Percentiles rank a stretch among this genome's conserved stretches.
Evolutionary conservation across 1,140 invertebrate genomes (phyloP).

Genomic region (Heliconius himera): DNA sequence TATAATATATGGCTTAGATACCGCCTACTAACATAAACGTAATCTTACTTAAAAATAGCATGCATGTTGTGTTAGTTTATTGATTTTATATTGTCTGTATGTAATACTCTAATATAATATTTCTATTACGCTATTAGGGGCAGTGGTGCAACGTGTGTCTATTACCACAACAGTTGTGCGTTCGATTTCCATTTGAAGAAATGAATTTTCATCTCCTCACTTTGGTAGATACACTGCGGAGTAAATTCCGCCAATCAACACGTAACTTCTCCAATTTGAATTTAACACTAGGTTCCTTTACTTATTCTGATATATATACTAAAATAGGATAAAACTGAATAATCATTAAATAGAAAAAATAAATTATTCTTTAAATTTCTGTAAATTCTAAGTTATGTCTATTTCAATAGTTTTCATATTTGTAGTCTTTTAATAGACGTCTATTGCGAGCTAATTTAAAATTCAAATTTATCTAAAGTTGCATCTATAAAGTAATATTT

Average conservation of each 20-base stretch:
- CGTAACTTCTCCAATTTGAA: too few species aligned
- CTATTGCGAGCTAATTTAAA: constrained; percentile 17
- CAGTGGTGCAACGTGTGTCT: neutral
- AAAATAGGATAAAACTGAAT: neutral
- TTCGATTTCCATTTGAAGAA: neutral
- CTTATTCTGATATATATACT: too few species aligned
- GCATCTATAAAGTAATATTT: neutral
- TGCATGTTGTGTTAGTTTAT: neutral
- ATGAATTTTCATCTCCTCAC: neutral
- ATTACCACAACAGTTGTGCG: neutral
- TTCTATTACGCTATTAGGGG: neutral
- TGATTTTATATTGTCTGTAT: neutral
- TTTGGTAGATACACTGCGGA: neutral
- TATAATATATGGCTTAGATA: neutral
- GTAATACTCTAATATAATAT: neutral
- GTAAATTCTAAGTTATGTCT: neutral
- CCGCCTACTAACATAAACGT: neutral
- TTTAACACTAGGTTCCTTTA: too few species aligned
- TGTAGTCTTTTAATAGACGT: constrained; percentile 9
- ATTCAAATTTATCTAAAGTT: neutral
- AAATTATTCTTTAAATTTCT: neutral
- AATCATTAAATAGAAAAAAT: too few species aligned
- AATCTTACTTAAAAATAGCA: neutral
- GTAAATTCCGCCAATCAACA: neutral
- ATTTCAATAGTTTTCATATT: neutral